Conservation (phyloP, 2,888 invertebrate species). For the Conchocele bisecta region DNA sequence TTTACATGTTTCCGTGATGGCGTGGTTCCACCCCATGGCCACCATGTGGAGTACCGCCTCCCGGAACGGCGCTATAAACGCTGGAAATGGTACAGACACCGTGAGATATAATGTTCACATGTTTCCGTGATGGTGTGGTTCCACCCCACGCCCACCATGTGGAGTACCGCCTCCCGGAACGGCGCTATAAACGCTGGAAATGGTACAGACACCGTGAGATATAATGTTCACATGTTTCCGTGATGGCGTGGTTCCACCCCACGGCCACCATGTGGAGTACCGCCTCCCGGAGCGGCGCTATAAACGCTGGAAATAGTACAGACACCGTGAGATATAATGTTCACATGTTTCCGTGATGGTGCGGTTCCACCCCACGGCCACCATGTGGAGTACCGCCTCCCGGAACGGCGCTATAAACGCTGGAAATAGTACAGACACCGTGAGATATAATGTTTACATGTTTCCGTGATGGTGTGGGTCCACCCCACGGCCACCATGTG, state of each 20-base stretch:
- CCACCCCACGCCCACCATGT: conserved; percentile 45
- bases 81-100: conserved; percentile 1
- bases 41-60: conserved; percentile 40
- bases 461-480: not conserved
- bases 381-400: conserved; percentile 35
- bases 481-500: conserved; percentile 35
- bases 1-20: not conserved
- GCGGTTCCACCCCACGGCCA: conserved; percentile 52
- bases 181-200: conserved; percentile 37
- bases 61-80: conserved; percentile 41
- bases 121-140: conserved; percentile 47
- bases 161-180: conserved; percentile 44
- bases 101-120: not conserved
- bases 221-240: not conserved
- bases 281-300: conserved; percentile 45
- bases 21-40: conserved; percentile 16
- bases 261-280: conserved; percentile 43
- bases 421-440: not conserved
- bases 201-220: not conserved
- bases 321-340: not conserved
- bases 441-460: not conserved
- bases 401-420: conserved; percentile 45
- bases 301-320: conserved; percentile 16
- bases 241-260: not conserved
- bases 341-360: conserved; percentile 36